These are phyloP conservation scores for Ivindomyrus marchei DNA, from an alignment of 2,113 vertebrate species.

Conservation along the genomic window DNA sequence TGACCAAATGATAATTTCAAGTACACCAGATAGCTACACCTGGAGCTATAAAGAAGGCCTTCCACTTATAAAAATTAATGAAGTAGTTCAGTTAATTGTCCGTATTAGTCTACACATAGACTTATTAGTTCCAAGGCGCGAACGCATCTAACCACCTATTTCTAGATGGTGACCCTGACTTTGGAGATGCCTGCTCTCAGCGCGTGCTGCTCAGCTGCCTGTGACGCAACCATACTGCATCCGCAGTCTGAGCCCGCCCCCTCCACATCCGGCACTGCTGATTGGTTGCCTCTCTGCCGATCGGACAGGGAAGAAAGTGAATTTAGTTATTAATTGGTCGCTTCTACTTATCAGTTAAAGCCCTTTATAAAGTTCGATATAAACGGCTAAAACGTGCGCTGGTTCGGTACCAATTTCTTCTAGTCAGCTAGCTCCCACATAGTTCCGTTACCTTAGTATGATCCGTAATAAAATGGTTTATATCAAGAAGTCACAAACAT, in stretches of 20 bases:
- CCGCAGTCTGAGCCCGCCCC: slow-evolving; percentile 18
- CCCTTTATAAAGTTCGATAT: slow-evolving; percentile 14
- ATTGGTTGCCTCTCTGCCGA: slow-evolving; percentile 20
- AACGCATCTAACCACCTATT: not conserved
- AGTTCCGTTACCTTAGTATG: not conserved
- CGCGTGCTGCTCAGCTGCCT: slow-evolving; percentile 22
- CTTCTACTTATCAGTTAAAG: not conserved
- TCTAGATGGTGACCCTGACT: slow-evolving; percentile 10
- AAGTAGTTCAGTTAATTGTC: not conserved
- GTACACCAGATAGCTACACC: not conserved
- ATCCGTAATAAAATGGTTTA: not conserved
- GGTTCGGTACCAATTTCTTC: not conserved
- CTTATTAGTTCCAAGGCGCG: not conserved
- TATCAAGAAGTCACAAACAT: not conserved
- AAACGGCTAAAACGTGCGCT: not conserved
- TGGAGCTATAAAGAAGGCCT: not conserved
- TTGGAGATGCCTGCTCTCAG: not conserved
- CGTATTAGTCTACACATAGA: not conserved
- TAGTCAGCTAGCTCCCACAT: not conserved
- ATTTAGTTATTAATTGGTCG: slow-evolving; percentile 15
- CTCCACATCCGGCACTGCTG: not conserved
- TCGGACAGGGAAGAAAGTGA: not conserved
- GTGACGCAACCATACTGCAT: slow-evolving; percentile 29
- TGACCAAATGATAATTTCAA: not conserved
- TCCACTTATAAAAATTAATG: not conserved